Percentiles rank a stretch among this genome's conserved stretches.
Evolutionary conservation across 2,888 invertebrate genomes (phyloP).

Genomic region (Trachelus stipa): DNA sequence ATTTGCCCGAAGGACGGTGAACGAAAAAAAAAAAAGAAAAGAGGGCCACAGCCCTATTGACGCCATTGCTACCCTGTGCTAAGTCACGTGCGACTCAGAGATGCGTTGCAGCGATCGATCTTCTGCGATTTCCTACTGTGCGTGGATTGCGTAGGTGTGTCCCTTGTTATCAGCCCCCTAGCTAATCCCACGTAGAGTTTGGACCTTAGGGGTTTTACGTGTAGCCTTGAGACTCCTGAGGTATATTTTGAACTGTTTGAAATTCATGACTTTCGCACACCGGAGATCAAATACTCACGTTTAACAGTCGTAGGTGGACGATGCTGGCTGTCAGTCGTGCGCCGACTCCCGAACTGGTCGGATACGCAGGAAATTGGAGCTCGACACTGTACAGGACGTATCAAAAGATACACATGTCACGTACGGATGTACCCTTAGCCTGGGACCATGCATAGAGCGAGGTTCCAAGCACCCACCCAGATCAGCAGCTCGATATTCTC

Average conservation of each 20-base stretch:
- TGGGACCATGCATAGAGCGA: neutral
- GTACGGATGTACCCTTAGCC: neutral
- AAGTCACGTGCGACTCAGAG: constrained; percentile 44
- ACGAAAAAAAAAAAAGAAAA: constrained; percentile 16
- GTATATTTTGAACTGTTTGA: neutral
- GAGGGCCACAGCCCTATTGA: constrained; percentile 28
- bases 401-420: neutral
- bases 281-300: neutral
- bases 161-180: neutral
- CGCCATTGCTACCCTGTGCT: constrained; percentile 38
- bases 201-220: neutral
- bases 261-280: neutral
- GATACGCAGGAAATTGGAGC: neutral
- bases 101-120: constrained; percentile 48
- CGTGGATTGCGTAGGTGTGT: neutral
- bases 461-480: constrained; percentile 55
- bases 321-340: neutral
- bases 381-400: neutral
- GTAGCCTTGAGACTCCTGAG: neutral
- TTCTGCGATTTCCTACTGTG: constrained; percentile 17
- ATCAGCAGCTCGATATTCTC: constrained; percentile 59
- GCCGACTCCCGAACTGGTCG: neutral
- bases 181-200: neutral
- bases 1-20: neutral
- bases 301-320: neutral